Evolutionary conservation across 2,888 invertebrate genomes (phyloP), one percentile per base, ranked within the genome.

Genomic region (Thymelicus lineola): DNA sequence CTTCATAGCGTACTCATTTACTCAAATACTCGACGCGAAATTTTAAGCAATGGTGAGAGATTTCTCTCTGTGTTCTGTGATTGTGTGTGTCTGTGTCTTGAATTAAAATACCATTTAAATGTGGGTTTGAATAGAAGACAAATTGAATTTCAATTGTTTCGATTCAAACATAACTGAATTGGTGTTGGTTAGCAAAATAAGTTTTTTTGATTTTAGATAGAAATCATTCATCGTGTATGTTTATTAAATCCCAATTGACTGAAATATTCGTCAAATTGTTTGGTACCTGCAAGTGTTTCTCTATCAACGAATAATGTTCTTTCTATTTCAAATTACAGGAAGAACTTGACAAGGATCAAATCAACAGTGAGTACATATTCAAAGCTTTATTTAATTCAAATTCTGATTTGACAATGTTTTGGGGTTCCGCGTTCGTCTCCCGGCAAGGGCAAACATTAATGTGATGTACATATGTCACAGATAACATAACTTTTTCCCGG

Each of bases 291-390:
- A 17, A 12, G 15, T 50, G 17, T 9, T 50, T 53, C n/a, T 20
- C 6, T 6, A 12, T 7, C 9, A 53, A 38, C 28, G 6, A 64
- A 42, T 59, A 59, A 59, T 42, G n/a, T 42, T 3, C 14, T 7
- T 73, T 80, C 77, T 80, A 77, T 79, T 76, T 81, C 76, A 77
- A 76, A 79, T 95, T 94, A 76, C 94, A 96, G 96, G 97, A 96
- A 79, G 97, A 97, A 86, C 95, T 97, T 74, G 95, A 94, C 81
- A 96, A 96, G 89, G 97, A 97, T 80, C 97, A 97, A 93, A 95
- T 96, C 80, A 95, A 89, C 80, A 95, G 97, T 97, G 92, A 96
- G 97, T 96, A 28, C 3, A 28, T 1, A 82, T 76, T 82, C 60
- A 63, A 42, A 20, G 28, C 5, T 28, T 28, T 28, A 3, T 28